These are phyloP conservation scores for Cinara cedri DNA, from an alignment of 2,888 invertebrate species.

Conservation along the genomic window DNA sequence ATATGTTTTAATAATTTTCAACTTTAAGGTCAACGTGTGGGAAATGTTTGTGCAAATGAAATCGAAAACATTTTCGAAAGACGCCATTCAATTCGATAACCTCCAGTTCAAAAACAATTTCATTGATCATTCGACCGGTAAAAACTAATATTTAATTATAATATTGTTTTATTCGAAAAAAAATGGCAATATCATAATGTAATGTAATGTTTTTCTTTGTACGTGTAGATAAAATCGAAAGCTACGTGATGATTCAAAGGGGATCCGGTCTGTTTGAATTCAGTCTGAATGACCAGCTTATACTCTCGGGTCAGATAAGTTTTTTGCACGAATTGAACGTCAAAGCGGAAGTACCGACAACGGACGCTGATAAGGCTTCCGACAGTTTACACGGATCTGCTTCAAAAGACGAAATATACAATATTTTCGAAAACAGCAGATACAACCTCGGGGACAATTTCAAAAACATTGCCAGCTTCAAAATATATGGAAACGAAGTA, in stretches of 20 bases:
- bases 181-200: neutral
- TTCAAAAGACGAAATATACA: neutral
- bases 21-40: slow-evolving; percentile 6
- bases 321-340: neutral
- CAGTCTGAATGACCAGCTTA: neutral
- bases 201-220: no score
- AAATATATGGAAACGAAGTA: neutral
- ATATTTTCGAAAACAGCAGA: slow-evolving; percentile 4
- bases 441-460: neutral
- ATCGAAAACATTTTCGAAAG: neutral
- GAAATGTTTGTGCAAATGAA: slow-evolving; percentile 24
- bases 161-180: neutral
- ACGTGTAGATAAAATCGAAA: neutral
- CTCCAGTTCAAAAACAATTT: slow-evolving; percentile 20
- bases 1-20: neutral
- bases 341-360: neutral
- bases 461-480: neutral
- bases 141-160: neutral
- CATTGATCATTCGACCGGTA: neutral
- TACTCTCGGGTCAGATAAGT: slow-evolving; percentile 18
- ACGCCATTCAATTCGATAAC: slow-evolving; percentile 4
- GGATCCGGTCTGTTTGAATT: slow-evolving; percentile 35
- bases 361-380: neutral
- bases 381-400: neutral
- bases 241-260: slow-evolving; percentile 28